A percentile compares a stretch with the other conserved stretches of the same genome.
Conservation (phyloP, 2,888 invertebrate genomes). For the Tipula helvola region DNA sequence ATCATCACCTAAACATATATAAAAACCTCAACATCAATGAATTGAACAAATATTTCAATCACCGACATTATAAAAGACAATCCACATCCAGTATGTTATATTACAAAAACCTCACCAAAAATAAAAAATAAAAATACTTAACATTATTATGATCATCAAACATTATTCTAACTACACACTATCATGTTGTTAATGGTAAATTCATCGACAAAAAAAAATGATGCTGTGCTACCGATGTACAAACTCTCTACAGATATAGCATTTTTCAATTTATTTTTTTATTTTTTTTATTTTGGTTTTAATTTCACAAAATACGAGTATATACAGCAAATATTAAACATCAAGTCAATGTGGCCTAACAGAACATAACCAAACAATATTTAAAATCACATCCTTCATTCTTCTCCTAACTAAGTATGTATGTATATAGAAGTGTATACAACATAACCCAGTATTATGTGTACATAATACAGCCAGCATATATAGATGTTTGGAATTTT, state of each 20-base stretch:
- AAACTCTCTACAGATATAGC: background rate
- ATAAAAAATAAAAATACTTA: background rate
- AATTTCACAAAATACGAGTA: background rate
- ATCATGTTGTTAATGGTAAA: background rate
- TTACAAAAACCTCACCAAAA: background rate
- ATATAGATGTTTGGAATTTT: background rate
- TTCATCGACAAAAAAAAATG: background rate
- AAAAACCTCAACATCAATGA: background rate
- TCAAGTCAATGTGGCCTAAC: constrained; percentile 4
- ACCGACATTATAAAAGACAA: background rate
- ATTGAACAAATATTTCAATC: background rate
- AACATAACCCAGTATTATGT: background rate
- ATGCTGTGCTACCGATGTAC: background rate
- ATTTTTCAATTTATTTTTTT: background rate
- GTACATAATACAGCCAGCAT: background rate
- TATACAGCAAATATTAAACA: background rate
- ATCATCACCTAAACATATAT: background rate
- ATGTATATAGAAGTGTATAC: background rate
- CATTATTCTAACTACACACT: background rate
- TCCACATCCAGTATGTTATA: background rate
- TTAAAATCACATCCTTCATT: constrained; percentile 4
- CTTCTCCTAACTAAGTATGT: background rate
- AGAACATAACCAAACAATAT: constrained; percentile 4
- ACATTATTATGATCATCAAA: constrained; percentile 4
- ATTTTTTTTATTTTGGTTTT: background rate